Evolutionary conservation across 2,888 invertebrate species (phyloP), one percentile per base, ranked within the genome.

Genomic region (Drosophila tanythrix): DNA sequence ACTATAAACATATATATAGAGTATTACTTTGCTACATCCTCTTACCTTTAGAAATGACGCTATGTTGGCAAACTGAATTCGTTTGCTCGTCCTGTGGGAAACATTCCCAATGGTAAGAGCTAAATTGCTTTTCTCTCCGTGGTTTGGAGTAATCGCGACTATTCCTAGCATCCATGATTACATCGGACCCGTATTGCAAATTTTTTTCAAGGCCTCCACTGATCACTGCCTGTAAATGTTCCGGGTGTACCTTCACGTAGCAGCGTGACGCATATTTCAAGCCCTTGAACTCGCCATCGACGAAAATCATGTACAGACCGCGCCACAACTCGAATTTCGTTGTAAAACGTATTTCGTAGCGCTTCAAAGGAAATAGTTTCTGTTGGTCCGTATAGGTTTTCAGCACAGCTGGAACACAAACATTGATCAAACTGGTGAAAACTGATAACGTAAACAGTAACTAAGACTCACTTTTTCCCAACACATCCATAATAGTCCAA

Each of bases 71-170:
- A 21, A 7, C 8, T 10, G 0, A 2, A 60, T 73, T 84, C 15
- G 0, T 0, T 0, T 1, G 2, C 18, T 83, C 85, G 1, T 56
- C 36, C 1, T 0, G 0, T 4, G 83, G 68, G 1, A 11, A 0
- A 38, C 90, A 83, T 7, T 29, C 2, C 83, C 83, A 83, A 1
- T 29, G 1, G 21, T 82, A 88, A 0, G 0, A 4, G 0, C 31
- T 15, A 43, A 89, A 83, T 29, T 89, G 83, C 0, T 1, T 15
- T 1, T 21, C 59, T 0, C 3, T 1, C 0, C 2, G 7, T 3
- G 0, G 25, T 8, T 88, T 83, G 1, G 79, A 65, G 11, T 61
- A 64, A 38, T 83, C 83, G 3, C 79, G 70, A 31, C 90, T 89
- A 4, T 27, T 11, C 46, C 15, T 0, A 2, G 76, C 90, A 36